Evolutionary conservation across 2,888 invertebrate genomes (phyloP), one percentile per base, ranked within the genome.

Genomic region (Aleiodes alternator): DNA sequence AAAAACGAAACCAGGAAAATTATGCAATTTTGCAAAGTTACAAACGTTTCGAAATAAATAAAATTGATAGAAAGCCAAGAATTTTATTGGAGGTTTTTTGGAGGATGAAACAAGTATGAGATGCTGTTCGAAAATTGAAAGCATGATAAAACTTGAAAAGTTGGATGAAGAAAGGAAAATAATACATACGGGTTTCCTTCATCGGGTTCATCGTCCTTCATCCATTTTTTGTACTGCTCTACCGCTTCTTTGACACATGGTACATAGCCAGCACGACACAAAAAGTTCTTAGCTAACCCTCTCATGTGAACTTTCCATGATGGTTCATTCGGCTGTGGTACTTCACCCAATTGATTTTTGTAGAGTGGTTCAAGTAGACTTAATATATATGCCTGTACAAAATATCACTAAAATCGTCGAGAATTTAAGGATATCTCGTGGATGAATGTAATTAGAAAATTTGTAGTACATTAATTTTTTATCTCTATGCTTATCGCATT

Each of bases 161-260:
- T 43, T 43, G 43, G 43, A 43, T 8, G 43, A 43, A 11, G 11
- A 8, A 11, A 9, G 9, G n/a, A 7, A 53, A 11, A 14, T 38
- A 53, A 31, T 80, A 92, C 94, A 92, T 87, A 96, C 96, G 95
- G 95, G 87, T 95, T 96, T 81, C 95, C 94, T 83, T 93, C 94
- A 88, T 95, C 95, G 6, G 96, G 95, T 82, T 94, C 93, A 53
- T 92, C 91, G 23, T 92, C 92, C 61, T 92, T 91, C 93, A 95
- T 94, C 96, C 96, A 96, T 81, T 93, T 92, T 72, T 91, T 91
- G 87, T 92, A 97, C 51, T 94, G 93, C 3, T 91, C 91, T 83
- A 94, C 94, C 0, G 96, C 95, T 83, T 95, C 94, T 80, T 92
- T 91, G 55, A 96, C 92, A 85, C 96, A 97, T 0, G 95, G 95